phyloP scores from a whole-genome alignment of 2,797 vertebrate genomes.

The Moxostoma hubbsi region DNA sequence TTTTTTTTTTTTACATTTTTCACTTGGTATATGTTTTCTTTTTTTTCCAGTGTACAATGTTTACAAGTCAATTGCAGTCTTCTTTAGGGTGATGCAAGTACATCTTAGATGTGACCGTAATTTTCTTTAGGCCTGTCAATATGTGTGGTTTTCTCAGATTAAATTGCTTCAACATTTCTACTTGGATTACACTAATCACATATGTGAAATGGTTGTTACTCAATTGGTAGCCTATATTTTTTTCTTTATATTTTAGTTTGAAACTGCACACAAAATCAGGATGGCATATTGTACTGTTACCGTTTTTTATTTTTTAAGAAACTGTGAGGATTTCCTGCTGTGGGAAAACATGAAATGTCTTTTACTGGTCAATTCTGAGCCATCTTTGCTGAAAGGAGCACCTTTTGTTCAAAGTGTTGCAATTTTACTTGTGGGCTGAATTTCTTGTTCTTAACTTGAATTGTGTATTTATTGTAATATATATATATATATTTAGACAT shows the following conservation, averaged over 20 bases:
- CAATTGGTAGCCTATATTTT: not conserved
- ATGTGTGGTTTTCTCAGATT: not conserved
- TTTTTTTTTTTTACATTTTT: not conserved
- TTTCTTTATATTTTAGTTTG: not conserved
- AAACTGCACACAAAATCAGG: conserved; percentile 3
- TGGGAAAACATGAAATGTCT: too few relatives aligned
- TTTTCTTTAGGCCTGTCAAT: conserved; percentile 1
- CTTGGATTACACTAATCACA: not conserved
- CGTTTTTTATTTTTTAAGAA: too few relatives aligned
- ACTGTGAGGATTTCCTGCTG: too few relatives aligned
- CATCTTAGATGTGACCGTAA: conserved; percentile 8
- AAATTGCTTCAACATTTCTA: not conserved
- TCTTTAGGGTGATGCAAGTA: not conserved
- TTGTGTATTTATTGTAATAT: not conserved
- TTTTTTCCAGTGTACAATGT: not conserved
- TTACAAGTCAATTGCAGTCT: conserved; percentile 11
- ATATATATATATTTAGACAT: not conserved
- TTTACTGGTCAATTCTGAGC: too few relatives aligned
- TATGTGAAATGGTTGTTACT: not conserved
- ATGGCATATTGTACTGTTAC: not conserved
- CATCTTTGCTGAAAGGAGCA: too few relatives aligned
- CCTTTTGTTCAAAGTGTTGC: not conserved
- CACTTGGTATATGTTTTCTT: too few relatives aligned
- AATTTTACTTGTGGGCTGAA: not conserved
- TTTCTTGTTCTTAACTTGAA: not conserved